Evolutionary conservation across 2,888 invertebrate species (phyloP).

Genomic region (Lasioglossum zephyrum): DNA sequence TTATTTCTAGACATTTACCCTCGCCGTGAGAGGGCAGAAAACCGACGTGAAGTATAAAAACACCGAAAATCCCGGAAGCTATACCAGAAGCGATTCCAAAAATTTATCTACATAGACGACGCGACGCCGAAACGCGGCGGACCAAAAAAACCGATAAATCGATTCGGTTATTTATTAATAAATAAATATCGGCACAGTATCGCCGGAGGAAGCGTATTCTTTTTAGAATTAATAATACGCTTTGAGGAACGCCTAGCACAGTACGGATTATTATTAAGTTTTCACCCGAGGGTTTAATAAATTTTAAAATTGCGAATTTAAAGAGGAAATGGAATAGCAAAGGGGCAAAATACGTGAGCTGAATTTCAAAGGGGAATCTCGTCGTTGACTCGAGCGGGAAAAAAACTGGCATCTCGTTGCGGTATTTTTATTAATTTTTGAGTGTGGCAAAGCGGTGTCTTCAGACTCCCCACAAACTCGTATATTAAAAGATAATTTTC

Average conservation of each 20-base stretch:
- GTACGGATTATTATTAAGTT: conserved; percentile 38
- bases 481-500: neutral
- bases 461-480: neutral
- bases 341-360: conserved; percentile 34
- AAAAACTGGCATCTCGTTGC: conserved; percentile 1
- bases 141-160: neutral
- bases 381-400: conserved; percentile 11
- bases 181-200: neutral
- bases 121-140: neutral
- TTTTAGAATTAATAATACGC: neutral
- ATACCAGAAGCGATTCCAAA: neutral
- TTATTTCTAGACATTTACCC: conserved; percentile 45
- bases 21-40: neutral
- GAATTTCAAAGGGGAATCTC: conserved; percentile 37
- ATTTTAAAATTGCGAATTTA: conserved; percentile 44
- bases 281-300: conserved; percentile 42
- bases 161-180: conserved; percentile 3
- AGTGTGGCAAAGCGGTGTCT: conserved; percentile 6
- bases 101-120: neutral
- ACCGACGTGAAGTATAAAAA: conserved; percentile 15
- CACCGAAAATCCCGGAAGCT: neutral
- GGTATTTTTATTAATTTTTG: conserved; percentile 40
- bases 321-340: conserved; percentile 46
- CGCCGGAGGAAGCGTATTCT: neutral
- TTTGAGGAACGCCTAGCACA: neutral